phyloP scores from a whole-genome alignment of 2,888 invertebrate species.

The Tenthredo scrophulariae region DNA sequence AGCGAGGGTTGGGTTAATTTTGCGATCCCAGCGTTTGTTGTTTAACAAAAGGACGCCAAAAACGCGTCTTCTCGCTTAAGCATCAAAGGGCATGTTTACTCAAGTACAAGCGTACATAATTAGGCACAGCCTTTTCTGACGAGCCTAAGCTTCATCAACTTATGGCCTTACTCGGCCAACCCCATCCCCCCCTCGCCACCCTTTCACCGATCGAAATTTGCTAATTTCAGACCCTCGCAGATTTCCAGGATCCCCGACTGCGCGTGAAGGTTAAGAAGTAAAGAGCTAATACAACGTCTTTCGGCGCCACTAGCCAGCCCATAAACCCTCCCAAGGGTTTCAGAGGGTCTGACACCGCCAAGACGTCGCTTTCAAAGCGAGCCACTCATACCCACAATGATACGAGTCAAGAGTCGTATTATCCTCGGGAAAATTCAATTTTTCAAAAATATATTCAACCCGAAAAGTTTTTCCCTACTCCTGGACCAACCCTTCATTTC shows the following conservation, averaged over 20 bases:
- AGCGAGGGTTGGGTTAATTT: constrained; percentile 9
- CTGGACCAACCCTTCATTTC: neutral
- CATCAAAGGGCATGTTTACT: constrained; percentile 34
- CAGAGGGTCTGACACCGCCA: constrained; percentile 28
- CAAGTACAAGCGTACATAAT: constrained; percentile 34
- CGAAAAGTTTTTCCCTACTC: neutral
- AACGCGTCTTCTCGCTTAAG: neutral
- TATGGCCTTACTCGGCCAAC: neutral
- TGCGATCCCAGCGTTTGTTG: neutral
- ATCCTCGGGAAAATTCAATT: neutral
- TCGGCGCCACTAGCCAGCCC: neutral
- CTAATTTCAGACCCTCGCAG: constrained; percentile 17
- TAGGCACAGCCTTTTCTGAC: constrained; percentile 29
- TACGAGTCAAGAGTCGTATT: neutral
- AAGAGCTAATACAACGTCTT: constrained; percentile 36
- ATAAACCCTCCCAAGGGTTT: constrained; percentile 20
- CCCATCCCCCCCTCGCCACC: neutral
- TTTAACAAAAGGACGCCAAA: constrained; percentile 23
- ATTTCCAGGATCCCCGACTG: constrained; percentile 18
- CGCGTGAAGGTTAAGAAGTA: constrained; percentile 21
- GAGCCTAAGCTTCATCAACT: constrained; percentile 19
- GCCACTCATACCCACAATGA: neutral
- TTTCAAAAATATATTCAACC: neutral
- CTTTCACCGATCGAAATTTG: constrained; percentile 11
- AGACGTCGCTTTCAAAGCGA: constrained; percentile 1